Evolutionary conservation across 2,797 vertebrate genomes (phyloP).

Genomic region (Cyprinella venusta): DNA sequence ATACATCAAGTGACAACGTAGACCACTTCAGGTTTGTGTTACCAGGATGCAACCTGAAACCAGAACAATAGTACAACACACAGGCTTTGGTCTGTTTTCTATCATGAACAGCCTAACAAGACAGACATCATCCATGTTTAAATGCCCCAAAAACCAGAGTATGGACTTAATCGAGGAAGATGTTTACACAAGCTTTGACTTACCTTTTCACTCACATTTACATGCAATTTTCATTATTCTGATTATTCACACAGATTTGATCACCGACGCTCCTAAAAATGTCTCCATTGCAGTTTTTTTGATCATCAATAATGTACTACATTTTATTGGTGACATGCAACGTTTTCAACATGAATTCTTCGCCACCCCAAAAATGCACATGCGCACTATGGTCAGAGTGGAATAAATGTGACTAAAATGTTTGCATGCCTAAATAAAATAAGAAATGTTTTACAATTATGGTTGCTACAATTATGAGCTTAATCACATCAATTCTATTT

Average conservation of each 20-base stretch:
- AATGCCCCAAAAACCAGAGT: not conserved
- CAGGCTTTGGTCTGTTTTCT: not conserved
- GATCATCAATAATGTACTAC: not conserved
- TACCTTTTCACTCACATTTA: not conserved
- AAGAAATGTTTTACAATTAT: no score
- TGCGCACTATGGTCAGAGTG: not conserved
- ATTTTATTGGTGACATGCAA: not conserved
- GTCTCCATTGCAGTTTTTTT: not conserved
- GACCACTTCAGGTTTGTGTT: conserved; percentile 36
- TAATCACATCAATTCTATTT: no score
- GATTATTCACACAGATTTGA: not conserved
- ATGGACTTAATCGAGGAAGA: not conserved
- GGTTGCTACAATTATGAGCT: no score
- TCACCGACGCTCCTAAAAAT: not conserved
- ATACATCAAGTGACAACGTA: conserved; percentile 1
- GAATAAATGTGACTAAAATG: not conserved
- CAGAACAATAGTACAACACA: not conserved
- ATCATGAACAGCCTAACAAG: not conserved
- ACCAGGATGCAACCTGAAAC: conserved; percentile 33
- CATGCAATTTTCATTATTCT: not conserved
- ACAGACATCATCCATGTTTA: not conserved
- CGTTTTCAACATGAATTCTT: not conserved
- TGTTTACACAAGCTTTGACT: not conserved
- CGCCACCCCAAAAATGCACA: not conserved
- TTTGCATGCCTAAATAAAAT: not conserved